Base-by-base conservation (phyloP, 2,113 vertebrate species). In the Nesoenas mayeri region DNA sequence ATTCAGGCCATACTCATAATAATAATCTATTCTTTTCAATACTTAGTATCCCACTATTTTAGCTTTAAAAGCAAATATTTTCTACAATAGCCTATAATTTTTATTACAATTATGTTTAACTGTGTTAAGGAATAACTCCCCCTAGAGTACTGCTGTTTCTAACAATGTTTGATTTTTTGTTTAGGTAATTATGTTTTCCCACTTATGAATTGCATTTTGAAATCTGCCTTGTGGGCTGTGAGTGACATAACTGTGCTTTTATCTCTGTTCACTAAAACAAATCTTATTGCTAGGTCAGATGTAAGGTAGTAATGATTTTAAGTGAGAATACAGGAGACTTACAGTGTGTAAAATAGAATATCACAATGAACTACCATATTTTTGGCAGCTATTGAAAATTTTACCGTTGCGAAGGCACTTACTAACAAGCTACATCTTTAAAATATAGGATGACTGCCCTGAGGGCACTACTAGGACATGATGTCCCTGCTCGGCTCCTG, bases 1-100 rank as follows among this genome's bases (percentile, higher is more conserved):
- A 85, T 42, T 61, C 28, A 84, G 94, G 73, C 16, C 17, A n/a
- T 50, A 40, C 7, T 62, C 0, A 0, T 36, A 86, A 80, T 0
- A 0, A 22, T n/a, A 31, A 56, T 2, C 2, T 31, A 26, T 80
- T 91, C 19, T 75, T 69, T 75, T 80, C 13, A 47, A 13, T 62
- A 42, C 47, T 91, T 70, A 66, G 25, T 70, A 74, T 54, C 13
- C 40, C 36, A 18, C 28, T 54, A 57, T 11, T 44, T 65, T 65
- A 58, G 13, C 14, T 66, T 69, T 80, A 40, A 86, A 85, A 80
- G 16, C 9, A 78, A 74, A 9, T 78, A 71, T 87, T 87, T 95
- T 89, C 28, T 51, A 32, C 15, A 84, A 29, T 18, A 9, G 58
- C 29, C 28, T 81, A 25, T 22, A 71, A 29, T 81, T 95, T 96